Base-by-base conservation (phyloP, 2,797 vertebrate species). In the Brotula barbata region DNA sequence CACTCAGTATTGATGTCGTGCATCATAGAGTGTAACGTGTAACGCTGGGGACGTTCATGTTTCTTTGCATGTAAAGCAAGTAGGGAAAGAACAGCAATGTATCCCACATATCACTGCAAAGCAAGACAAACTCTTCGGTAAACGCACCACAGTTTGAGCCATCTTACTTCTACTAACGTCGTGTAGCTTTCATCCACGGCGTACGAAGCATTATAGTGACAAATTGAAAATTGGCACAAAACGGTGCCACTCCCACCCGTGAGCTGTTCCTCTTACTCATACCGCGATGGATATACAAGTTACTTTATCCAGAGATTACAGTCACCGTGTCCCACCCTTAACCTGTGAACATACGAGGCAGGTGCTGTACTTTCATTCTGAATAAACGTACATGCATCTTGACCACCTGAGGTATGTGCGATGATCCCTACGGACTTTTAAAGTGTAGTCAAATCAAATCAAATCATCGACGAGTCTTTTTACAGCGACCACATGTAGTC, bases 241-340 rank as follows among this genome's bases (percentile, higher is more conserved):
- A 20, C 5, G 15, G 51, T 33, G 51, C 71, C 67, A 64, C 73
- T 74, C 77, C 77, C 63, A 36, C n/a, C 16, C 49, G n/a, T 59
- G 46, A 72, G 42, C 50, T 50, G 45, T 54, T 64, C n/a, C 54
- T 66, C 69, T 77, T 72, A 78, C 54, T 77, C 78, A 71, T 17
- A 31, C 25, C n/a, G 11, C 25, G 17, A 41, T 33, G 34, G 68
- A 72, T 51, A 52, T 7, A 1, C 17, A 25, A n/a, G 6, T 25
- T 43, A 13, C 39, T 40, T 56, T 64, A 71, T 51, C 46, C 68
- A 56, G 43, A 31, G 22, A 31, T 55, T 19, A 6, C 3, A 49
- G n/a, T n/a, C n/a, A n/a, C n/a, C 6, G 36, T 17, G 73, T 66
- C 61, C 69, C 68, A 59, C 64, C 71, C 55, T 68, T 73, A 23